Evolutionary conservation across 53 echinoderm and acorn worm genomes (phyloP), one percentile per base, ranked within the genome.

Genomic region (Temnopleurus reevesii): DNA sequence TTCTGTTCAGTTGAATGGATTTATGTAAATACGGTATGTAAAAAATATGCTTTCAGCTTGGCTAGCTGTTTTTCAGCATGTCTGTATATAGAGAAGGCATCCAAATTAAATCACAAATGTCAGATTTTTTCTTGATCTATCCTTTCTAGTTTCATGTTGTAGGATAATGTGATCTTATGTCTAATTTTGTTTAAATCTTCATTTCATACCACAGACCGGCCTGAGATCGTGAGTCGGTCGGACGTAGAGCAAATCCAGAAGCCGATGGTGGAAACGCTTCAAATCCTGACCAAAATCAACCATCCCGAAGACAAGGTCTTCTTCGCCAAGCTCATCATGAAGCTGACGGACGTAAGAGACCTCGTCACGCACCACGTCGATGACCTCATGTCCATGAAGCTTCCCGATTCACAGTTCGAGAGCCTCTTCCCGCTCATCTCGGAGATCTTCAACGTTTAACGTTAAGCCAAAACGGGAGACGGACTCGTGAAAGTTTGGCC

Each of bases 241-340:
- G 93, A 94, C 21, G 96, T 99, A 30, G 99, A 99, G 81, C 91
- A 94, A 54, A 95, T 99, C 66, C 99, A 99, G 61, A 79, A 93
- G 51, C 95, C 95, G 4, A 99, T 99, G 94, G 95, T 99, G 12
- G 94, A 96, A 66, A 96, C 99, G 18, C 93, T 99, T 21, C 99
- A 99, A 76, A 90, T 83, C 59, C 84, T 95, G 92, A 93, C 94
- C 87, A 99, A 99, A 77, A 91, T 99, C 90, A 99, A 94, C 92
- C 99, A 99, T 83, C 99, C 99, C 0, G 95, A 99, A 23, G 99
- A 99, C 91, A 99, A 99, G 90, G 95, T 99, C 77, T 95, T 99
- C 92, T 99, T 99, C 49, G 99, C 99, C 53, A 99, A 99, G 93
- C 91, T 99, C 57, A 96, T 99, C 89, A 95, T 99, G 94, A 99